These are phyloP conservation scores for Grapholita molesta DNA, from an alignment of 1,140 invertebrate species.

Conservation along the genomic window DNA sequence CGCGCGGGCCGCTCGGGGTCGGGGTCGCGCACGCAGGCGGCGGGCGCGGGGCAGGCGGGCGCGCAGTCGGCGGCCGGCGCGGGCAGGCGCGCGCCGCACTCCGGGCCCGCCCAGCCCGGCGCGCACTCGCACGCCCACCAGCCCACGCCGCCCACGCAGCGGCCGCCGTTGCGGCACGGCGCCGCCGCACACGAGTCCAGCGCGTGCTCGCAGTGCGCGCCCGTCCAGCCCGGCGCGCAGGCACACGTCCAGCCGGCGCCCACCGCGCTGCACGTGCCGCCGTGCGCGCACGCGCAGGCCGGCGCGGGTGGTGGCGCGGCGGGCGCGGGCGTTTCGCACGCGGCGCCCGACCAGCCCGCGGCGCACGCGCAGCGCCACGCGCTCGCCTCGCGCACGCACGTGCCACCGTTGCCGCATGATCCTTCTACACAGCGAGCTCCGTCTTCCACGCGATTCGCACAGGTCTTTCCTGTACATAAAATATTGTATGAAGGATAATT, in stretches of 20 bases:
- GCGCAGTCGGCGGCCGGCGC: conserved; percentile 84
- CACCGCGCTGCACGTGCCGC: conserved; percentile 61
- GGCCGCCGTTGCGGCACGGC: conserved; percentile 87
- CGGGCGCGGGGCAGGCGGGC: conserved; percentile 46
- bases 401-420: conserved; percentile 93
- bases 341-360: conserved; percentile 34
- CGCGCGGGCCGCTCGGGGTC: conserved; percentile 28
- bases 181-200: conserved; percentile 44
- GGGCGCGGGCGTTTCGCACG: conserved; percentile 31
- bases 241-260: conserved; percentile 26
- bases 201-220: conserved; percentile 45
- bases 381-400: conserved; percentile 85
- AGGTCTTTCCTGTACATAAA: conserved; percentile 47
- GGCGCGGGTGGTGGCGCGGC: conserved; percentile 20
- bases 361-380: conserved; percentile 83
- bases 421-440: conserved; percentile 92
- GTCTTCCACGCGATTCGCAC: conserved; percentile 35
- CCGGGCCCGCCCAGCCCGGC: conserved; percentile 87
- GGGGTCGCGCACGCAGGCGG: conserved; percentile 37
- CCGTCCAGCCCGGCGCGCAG: conserved; percentile 35
- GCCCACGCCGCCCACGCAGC: conserved; percentile 85
- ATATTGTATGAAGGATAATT: not conserved
- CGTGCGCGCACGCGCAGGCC: conserved; percentile 84
- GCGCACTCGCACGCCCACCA: conserved; percentile 89
- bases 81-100: conserved; percentile 87